A percentile compares a stretch with the other conserved stretches of the same genome.
These are phyloP conservation scores for Cinclus cinclus DNA, from an alignment of 2,113 vertebrate species.

Conservation along the genomic window DNA sequence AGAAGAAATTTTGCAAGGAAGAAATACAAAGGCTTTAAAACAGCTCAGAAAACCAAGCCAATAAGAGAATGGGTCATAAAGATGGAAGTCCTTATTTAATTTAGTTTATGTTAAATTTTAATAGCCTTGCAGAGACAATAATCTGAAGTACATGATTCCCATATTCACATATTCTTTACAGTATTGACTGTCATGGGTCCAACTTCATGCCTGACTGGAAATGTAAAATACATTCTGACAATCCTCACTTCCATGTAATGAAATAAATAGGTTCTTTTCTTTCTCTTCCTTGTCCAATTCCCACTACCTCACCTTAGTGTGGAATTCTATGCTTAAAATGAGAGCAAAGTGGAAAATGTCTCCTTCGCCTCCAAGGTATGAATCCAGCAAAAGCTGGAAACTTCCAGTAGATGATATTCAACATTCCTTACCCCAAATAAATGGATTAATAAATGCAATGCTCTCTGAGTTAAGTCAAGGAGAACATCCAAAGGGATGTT, in stretches of 20 bases:
- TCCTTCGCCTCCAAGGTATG: neutral
- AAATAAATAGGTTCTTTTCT: neutral
- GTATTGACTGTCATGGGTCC: neutral
- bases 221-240: neutral
- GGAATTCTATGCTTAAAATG: neutral
- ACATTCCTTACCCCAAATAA: neutral
- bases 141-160: neutral
- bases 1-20: neutral
- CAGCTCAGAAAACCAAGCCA: neutral
- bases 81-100: neutral
- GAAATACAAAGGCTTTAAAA: neutral
- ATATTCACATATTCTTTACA: neutral
- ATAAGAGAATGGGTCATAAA: neutral
- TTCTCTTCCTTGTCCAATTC: neutral
- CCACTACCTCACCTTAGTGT: neutral
- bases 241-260: neutral
- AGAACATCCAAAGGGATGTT: neutral
- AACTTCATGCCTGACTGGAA: neutral
- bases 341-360: neutral
- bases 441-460: neutral
- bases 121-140: neutral
- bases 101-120: neutral
- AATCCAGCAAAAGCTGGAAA: neutral
- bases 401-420: neutral
- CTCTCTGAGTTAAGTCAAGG: neutral